Evolutionary conservation across 1,140 invertebrate species (phyloP), one percentile per base, ranked within the genome.

Genomic region (Heliothis virescens): DNA sequence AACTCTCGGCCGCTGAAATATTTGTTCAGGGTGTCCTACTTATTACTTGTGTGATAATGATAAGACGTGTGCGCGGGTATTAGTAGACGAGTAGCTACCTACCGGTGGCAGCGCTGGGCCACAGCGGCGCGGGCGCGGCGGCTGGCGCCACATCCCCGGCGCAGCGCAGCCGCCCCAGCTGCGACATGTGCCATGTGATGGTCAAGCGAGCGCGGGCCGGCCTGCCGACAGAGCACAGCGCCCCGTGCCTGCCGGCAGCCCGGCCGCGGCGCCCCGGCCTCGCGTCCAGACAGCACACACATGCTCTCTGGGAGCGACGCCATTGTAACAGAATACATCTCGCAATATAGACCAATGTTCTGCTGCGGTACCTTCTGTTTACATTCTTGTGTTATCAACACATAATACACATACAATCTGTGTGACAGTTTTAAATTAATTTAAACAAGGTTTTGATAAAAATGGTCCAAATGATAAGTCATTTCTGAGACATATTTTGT

Each of bases 111-210:
- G 47, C n/a, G 63, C 63, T 50, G 67, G 12, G 67, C 48, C 48
- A 52, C n/a, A 7, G 48, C 48, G 67, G 11, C 12, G 48, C 48
- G 48, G 67, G 48, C 21, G 67, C 18, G 48, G 48, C 67, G 67
- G 34, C 34, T 5, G 34, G 34, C 34, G 34, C 34, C 34, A 41
- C 34, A 41, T 5, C 34, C 34, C 34, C 34, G 34, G 34, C 34
- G 34, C 34, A 5, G 34, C 34, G 34, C 34, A 7, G 34, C 34
- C 34, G 34, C 34, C 34, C 34, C 9, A 52, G 67, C 67, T 71
- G 67, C 48, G 48, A 71, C 48, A 71, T 2, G 67, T 71, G 67
- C 67, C 65, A 71, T 71, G 48, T 11, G 52, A 71, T 71, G 67
- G 48, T 69, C 47, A 50, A 71, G 67, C 67, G 48, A 5, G 41